phyloP scores from a whole-genome alignment of 2,888 invertebrate species.

The Brenthis hecate region DNA sequence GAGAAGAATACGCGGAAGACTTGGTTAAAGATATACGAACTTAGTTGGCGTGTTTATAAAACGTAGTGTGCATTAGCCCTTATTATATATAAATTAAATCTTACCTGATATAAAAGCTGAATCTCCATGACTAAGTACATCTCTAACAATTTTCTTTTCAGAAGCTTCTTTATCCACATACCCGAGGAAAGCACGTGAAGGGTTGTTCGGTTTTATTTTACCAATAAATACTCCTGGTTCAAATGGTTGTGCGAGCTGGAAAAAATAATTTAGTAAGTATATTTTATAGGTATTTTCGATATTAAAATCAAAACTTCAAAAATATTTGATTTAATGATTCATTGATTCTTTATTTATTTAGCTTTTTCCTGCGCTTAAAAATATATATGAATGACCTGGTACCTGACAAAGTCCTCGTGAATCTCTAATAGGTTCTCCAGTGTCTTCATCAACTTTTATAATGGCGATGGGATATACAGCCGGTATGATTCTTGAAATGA shows the following conservation, averaged over 20 bases:
- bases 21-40: background rate
- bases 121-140: conserved; percentile 96
- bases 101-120: conserved; percentile 95
- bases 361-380: background rate
- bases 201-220: conserved; percentile 95
- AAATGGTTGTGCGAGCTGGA: conserved; percentile 84
- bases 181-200: conserved; percentile 95
- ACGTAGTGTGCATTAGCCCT: background rate
- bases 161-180: conserved; percentile 97
- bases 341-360: no score
- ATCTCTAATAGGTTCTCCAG: conserved; percentile 95
- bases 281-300: background rate
- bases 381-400: background rate
- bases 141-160: conserved; percentile 93
- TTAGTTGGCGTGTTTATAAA: no score
- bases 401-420: conserved; percentile 91
- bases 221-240: conserved; percentile 99
- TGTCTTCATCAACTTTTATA: conserved; percentile 93
- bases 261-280: conserved; percentile 23
- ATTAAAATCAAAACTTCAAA: background rate
- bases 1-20: no score
- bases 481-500: conserved; percentile 94
- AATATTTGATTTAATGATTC: no score
- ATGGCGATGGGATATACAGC: conserved; percentile 96
- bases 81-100: background rate